Evolutionary conservation across 2,888 invertebrate genomes (phyloP).

Genomic region (Leucophenga maculata): DNA sequence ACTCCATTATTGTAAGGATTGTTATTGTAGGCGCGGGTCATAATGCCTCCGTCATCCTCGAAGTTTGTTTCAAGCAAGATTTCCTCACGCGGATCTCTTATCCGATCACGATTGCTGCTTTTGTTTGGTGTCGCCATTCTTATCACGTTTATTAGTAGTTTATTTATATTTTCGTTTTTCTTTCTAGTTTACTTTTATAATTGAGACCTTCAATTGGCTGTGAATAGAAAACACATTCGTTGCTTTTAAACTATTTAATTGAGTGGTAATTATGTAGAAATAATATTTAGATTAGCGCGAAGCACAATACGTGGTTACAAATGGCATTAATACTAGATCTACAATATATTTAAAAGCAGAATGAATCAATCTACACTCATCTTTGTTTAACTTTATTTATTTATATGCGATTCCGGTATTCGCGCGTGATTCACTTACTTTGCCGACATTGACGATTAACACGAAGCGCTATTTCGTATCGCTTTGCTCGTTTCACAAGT

Average conservation of each 20-base stretch:
- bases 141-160: conserved; percentile 13
- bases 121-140: conserved; percentile 53
- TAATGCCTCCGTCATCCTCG: conserved; percentile 71
- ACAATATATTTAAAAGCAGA: no score
- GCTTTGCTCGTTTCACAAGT: no score
- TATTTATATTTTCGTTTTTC: not conserved
- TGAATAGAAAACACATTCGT: not conserved
- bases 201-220: not conserved
- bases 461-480: no score
- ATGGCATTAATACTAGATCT: no score
- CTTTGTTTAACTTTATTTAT: no score
- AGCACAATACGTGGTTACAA: no score
- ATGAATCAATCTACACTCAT: no score
- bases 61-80: conserved; percentile 73
- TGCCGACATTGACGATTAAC: no score
- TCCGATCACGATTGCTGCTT: conserved; percentile 64
- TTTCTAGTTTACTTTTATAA: not conserved
- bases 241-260: not conserved
- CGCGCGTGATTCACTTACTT: no score
- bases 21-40: conserved; percentile 71
- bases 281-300: no score
- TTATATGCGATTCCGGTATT: no score
- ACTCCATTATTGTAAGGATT: conserved; percentile 57
- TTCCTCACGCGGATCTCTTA: conserved; percentile 72
- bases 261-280: no score